These are phyloP conservation scores for Anguilla marmorata DNA, from an alignment of 2,797 vertebrate species.

Conservation along the genomic window DNA sequence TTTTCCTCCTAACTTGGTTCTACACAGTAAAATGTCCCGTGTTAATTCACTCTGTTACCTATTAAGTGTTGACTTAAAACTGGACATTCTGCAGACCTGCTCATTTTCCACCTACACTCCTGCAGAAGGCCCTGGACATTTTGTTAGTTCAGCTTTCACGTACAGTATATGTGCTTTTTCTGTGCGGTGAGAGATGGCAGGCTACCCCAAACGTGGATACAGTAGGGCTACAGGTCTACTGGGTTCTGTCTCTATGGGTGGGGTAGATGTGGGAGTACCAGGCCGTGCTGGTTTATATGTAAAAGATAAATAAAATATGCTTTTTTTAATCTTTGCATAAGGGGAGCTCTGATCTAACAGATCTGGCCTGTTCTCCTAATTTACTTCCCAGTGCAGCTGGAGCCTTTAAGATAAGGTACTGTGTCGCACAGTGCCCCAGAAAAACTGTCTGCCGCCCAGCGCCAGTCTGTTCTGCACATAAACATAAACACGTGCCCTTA, in stretches of 20 bases:
- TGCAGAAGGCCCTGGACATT: background rate
- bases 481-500: background rate
- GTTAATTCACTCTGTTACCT: no score
- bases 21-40: background rate
- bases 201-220: conserved; percentile 13
- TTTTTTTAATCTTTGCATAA: background rate
- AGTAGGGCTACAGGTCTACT: background rate
- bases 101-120: background rate
- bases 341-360: background rate
- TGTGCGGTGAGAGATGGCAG: background rate
- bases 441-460: background rate
- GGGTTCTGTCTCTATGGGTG: background rate
- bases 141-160: background rate
- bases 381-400: conserved; percentile 1
- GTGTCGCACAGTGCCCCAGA: background rate
- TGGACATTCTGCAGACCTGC: background rate
- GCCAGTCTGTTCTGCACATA: background rate
- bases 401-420: conserved; percentile 9
- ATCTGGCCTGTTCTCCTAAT: background rate
- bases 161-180: background rate
- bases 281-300: background rate
- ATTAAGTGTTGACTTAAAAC: no score
- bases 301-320: background rate
- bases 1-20: background rate
- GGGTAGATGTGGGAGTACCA: background rate